Base-by-base conservation (phyloP, 1,140 invertebrate species). In the Leptinotarsa undecemlineata region DNA sequence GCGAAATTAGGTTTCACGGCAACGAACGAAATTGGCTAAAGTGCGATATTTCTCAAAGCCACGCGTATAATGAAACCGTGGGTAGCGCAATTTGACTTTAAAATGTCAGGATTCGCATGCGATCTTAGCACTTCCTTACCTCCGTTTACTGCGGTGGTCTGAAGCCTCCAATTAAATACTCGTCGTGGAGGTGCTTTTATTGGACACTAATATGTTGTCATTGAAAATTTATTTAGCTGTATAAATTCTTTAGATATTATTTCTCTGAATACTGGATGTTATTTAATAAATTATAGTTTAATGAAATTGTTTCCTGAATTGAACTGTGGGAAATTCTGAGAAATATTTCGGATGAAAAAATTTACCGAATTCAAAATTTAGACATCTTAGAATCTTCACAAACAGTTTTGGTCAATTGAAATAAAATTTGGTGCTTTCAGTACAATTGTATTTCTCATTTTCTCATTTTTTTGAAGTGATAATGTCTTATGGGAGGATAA, bases 11-110 rank as follows among this genome's bases (percentile, higher is more conserved):
- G 77, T 80, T 80, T 76, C 74, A 75, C 75, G 67, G 74, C 76
- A 72, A 74, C 71, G 74, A 77, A 76, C 71, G 74, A 74, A 80
- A 80, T 80, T 80, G 79, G 75, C 77, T 78, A 77, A 77, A 80
- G 79, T 77, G 73, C 75, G 77, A 80, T 80, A 80, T 80, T 80
- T 80, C 77, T 80, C 78, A 77, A 77, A 78, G 75, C 78, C 78
- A 73, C 78, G 78, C 78, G 74, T 77, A 75, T 77, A 79, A 79
- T 79, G 78, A 79, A 79, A 79, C 78, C 68, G 76, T 79, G 74
- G 76, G 76, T 72, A 74, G 71, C 68, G 73, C 73, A 73, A 79
- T 79, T 79, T 79, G 78, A 79, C 78, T 79, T 79, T 79, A 77
- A 79, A 79, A 79, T 79, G 75, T 77, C 69, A n/a, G 68, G 74